These are phyloP conservation scores for Spodoptera exigua DNA, from an alignment of 2,888 invertebrate species.

Conservation along the genomic window DNA sequence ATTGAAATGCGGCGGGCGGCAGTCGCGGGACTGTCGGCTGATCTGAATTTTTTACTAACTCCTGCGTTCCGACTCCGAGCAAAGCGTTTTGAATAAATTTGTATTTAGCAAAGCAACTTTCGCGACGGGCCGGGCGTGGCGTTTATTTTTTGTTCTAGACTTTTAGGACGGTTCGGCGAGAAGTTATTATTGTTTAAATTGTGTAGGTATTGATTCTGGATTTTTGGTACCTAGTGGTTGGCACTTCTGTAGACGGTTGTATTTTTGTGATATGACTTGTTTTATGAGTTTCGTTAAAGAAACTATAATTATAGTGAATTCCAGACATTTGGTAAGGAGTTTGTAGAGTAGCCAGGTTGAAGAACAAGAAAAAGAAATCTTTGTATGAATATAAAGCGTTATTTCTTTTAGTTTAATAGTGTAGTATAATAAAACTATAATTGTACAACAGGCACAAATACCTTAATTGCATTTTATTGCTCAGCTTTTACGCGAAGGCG, in stretches of 20 bases:
- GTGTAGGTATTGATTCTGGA: neutral
- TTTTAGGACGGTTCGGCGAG: neutral
- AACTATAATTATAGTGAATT: too few relatives aligned
- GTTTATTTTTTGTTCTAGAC: constrained; percentile 29
- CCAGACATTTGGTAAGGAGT: too few relatives aligned
- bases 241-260: neutral
- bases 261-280: too few relatives aligned
- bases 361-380: too few relatives aligned
- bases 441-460: too few relatives aligned
- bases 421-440: too few relatives aligned
- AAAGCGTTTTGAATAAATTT: constrained; percentile 45
- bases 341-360: too few relatives aligned
- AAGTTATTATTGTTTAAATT: neutral
- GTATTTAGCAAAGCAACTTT: constrained; percentile 50
- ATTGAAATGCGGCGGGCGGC: constrained; percentile 55
- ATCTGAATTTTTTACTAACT: constrained; percentile 60
- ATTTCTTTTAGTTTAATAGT: too few relatives aligned
- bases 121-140: constrained; percentile 24
- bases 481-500: too few relatives aligned
- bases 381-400: too few relatives aligned
- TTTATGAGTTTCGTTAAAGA: neutral
- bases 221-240: too few relatives aligned
- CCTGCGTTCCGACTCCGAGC: constrained; percentile 30
- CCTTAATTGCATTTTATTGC: too few relatives aligned
- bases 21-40: constrained; percentile 12